phyloP scores from a whole-genome alignment of 2,888 invertebrate genomes.

The Parnassius apollo region DNA sequence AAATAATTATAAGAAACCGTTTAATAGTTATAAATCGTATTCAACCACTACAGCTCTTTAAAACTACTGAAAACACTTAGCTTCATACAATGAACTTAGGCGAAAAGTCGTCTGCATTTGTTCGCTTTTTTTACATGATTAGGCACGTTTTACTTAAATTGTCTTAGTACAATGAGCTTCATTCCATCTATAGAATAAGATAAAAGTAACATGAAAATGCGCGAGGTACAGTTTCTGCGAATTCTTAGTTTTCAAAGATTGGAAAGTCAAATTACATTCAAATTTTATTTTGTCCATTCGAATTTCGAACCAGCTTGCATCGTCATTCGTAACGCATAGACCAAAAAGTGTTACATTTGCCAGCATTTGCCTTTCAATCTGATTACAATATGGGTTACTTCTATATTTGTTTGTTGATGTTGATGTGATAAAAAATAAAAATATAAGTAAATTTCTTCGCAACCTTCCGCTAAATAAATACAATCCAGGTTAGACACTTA shows the following conservation, averaged over 20 bases:
- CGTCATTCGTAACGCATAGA: too few species aligned
- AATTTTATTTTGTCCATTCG: too few species aligned
- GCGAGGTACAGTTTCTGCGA: not conserved
- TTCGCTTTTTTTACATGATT: conserved; percentile 11
- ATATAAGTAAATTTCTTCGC: too few species aligned
- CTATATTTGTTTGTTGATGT: too few species aligned
- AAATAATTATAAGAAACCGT: conserved; percentile 17
- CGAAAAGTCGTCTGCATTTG: conserved; percentile 11
- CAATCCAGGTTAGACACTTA: too few species aligned
- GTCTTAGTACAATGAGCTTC: conserved; percentile 5
- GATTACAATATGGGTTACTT: too few species aligned
- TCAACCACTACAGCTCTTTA: conserved; percentile 15
- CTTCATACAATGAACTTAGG: not conserved
- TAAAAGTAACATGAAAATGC: conserved; percentile 3
- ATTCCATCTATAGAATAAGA: conserved; percentile 1
- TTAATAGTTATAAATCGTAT: conserved; percentile 16
- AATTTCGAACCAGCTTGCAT: too few species aligned
- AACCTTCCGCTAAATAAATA: too few species aligned
- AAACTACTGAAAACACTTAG: conserved; percentile 1
- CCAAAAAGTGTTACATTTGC: too few species aligned
- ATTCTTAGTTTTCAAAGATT: not conserved
- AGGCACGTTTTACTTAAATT: conserved; percentile 11
- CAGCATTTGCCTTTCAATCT: too few species aligned
- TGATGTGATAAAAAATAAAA: too few species aligned
- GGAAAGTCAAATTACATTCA: conserved; percentile 8